Base-by-base conservation (phyloP, 2,113 vertebrate genomes). In the Phaethornis superciliosus region DNA sequence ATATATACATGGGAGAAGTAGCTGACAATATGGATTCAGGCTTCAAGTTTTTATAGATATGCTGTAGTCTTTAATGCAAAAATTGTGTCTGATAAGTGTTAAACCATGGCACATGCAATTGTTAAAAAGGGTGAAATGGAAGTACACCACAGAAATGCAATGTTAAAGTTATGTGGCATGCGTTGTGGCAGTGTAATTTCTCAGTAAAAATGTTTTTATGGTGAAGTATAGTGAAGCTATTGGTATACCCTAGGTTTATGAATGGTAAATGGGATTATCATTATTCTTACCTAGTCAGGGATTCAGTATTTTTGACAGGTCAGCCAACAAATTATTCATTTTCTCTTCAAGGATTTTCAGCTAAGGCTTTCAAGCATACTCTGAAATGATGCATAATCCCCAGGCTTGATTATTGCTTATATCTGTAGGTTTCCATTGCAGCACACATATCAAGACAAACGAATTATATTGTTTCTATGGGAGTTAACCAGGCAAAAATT, bases 351-450 rank as follows among this genome's bases (percentile, higher is more conserved):
- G 62, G 77, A 78, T 95, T 88, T 86, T 90, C 89, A 95, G 47
- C 90, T 96, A 86, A 75, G 72, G 60, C 86, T 95, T 49, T 87
- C 32, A 44, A 91, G 65, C 59, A 75, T 37, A 40, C 54, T 85
- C 62, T 87, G 75, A 96, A 95, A 93, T 52, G 27, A 92, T 69
- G 76, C 70, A 82, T 82, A 91, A 96, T 74, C 55, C 65, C 33
- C 26, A 62, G 55, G 30, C 15, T 90, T 89, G 68, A 83, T 89
- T 92, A 30, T 13, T 81, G 67, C 80, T 59, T 87, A 10, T 93
- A 88, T 90, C 83, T 49, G 55, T 81, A 82, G 77, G 52, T 94
- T 68, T 87, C 92, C 68, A 56, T 78, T 93, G 93, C 71, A 88
- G 55, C 88, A 88, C 58, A 94, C 91, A 89, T 95, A 95, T 55